Conservation (phyloP, 1,140 invertebrate species). For the Colletes latitarsis region DNA sequence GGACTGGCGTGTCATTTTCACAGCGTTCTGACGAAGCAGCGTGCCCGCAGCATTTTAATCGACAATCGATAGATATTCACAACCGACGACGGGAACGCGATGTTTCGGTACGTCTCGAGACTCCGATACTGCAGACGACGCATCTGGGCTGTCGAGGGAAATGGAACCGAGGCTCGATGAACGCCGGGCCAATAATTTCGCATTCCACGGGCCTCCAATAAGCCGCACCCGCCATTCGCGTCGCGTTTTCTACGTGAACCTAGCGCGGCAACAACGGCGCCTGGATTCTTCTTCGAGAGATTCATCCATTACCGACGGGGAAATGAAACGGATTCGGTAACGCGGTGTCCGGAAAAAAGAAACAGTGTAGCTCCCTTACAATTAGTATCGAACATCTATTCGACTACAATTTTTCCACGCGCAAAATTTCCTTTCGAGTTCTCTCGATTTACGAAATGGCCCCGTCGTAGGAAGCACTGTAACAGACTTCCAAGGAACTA, state of each 20-base stretch:
- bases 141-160: slow-evolving; percentile 43
- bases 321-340: slow-evolving; percentile 7
- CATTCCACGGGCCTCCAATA: slow-evolving; percentile 13
- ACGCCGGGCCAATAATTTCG: slow-evolving; percentile 55
- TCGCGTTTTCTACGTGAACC: slow-evolving; percentile 35
- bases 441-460: too few species aligned
- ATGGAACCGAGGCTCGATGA: slow-evolving; percentile 21
- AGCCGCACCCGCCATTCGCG: slow-evolving; percentile 3
- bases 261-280: neutral
- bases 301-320: neutral
- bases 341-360: too few species aligned
- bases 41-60: slow-evolving; percentile 55
- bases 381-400: too few species aligned
- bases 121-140: slow-evolving; percentile 51
- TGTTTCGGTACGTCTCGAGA: slow-evolving; percentile 56
- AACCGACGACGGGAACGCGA: slow-evolving; percentile 29
- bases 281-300: slow-evolving; percentile 4
- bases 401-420: too few species aligned
- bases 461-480: too few species aligned
- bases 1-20: neutral
- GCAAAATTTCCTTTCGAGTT: too few species aligned
- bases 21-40: neutral
- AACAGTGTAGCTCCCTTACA: too few species aligned
- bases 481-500: too few species aligned
- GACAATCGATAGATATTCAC: slow-evolving; percentile 61